Base-by-base conservation (phyloP, 2,113 vertebrate species). In the Polyodon spathula region DNA sequence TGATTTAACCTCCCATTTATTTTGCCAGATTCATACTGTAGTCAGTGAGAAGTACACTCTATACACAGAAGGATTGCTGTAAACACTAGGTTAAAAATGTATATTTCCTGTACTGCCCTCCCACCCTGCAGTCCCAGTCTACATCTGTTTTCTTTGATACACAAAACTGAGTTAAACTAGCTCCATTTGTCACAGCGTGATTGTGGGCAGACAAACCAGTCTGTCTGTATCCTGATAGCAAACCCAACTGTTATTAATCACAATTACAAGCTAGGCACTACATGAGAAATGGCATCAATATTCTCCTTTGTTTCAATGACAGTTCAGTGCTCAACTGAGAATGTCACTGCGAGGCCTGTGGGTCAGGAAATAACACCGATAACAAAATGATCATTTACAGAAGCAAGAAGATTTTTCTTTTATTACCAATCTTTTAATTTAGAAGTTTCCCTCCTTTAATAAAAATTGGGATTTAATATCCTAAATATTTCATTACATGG, bases 131-230 rank as follows among this genome's bases (percentile, higher is more conserved):
- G 85, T 87, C 85, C 86, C 85, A 87, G 90, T 92, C 92, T 93
- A 94, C 93, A 95, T 95, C 92, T 93, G 92, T 92, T 94, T 93
- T 91, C 86, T 89, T 86, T 86, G 89, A 93, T 93, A 91, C 88
- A 93, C 88, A 90, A 89, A 93, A 82, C 77, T 83, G 81, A 88
- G 81, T 76, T 86, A 93, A 90, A 93, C 89, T 82, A 90, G 90
- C 89, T 86, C 87, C 90, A 95, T 96, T 93, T 92, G 93, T 97
- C 93, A 97, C 85, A 81, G 75, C 67, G 83, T 93, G 92, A 94
- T 94, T 95, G 91, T 87, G 91, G 83, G 86, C 89, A 94, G 92
- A 94, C 94, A 94, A 93, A 93, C 86, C 82, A 88, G 91, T 71
- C 90, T 92, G 92, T 92, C 89, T 88, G 88, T 81, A 85, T 89